Evolutionary conservation across 2,113 vertebrate species (phyloP), one percentile per base, ranked within the genome.

Genomic region (Amazona guildingii): DNA sequence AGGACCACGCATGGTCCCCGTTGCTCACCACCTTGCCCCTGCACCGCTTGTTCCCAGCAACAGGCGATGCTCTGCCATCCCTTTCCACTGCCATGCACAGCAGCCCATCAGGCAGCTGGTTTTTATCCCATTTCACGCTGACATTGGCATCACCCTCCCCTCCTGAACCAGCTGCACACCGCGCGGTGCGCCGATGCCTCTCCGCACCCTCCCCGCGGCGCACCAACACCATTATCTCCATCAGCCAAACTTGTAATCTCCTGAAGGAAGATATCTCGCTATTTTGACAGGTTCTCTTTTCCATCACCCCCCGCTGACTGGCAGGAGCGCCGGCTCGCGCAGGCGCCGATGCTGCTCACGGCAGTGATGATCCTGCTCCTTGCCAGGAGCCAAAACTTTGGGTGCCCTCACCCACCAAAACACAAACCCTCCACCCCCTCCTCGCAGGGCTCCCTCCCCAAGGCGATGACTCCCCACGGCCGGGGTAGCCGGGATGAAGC

Each of bases 211-310:
- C 91, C 83, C 76, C 1, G 49, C 92, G 37, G 90, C 13, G 19
- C 73, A 5, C 66, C 96, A 95, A 94, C 95, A 90, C 83, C 90
- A 86, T 95, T 92, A 92, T 90, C 94, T 90, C 86, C 86, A 92
- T 73, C 96, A 97, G 88, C 86, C 96, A 94, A 97, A 95, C 95
- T 88, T 83, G 92, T 75, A 96, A 96, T 94, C 92, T 94, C 83
- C 94, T 74, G 91, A 75, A 94, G 85, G 92, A 92, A 86, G 76
- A 94, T 83, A 80, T 21, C 92, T 93, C 3, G 31, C 69, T 95
- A 96, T 96, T 97, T 96, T 96, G 94, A 94, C 96, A 96, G 78
- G 92, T 83, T 92, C 86, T 77, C 79, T 77, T 54, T 37, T 83
- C 64, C 92, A 86, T 90, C 92, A 33, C 88, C 88, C 39, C 83